These are phyloP conservation scores for Ectemnius continuus DNA, from an alignment of 2,888 invertebrate genomes.

Conservation along the genomic window DNA sequence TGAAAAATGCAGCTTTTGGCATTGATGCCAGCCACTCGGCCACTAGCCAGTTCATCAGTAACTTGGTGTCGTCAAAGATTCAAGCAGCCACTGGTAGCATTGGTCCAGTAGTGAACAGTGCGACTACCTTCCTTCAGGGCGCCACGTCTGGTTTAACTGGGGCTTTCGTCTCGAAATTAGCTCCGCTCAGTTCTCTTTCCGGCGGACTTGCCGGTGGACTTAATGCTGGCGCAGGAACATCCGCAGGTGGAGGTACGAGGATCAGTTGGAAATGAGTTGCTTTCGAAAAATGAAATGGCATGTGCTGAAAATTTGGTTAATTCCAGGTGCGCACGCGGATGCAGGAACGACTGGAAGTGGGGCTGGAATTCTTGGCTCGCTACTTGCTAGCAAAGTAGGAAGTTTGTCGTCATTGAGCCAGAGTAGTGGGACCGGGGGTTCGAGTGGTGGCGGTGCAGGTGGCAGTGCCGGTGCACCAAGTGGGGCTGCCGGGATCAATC, in stretches of 20 bases:
- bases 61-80: slow-evolving; percentile 84
- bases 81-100: slow-evolving; percentile 82
- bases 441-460: background rate
- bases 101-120: slow-evolving; percentile 81
- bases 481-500: slow-evolving; percentile 61
- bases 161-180: slow-evolving; percentile 70
- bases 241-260: slow-evolving; percentile 11
- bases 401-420: slow-evolving; percentile 54
- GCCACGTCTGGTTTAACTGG: slow-evolving; percentile 67
- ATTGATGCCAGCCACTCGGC: slow-evolving; percentile 84
- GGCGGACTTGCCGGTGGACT: slow-evolving; percentile 77
- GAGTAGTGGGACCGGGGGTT: slow-evolving; percentile 43
- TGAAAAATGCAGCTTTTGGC: slow-evolving; percentile 86
- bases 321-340: background rate
- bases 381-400: slow-evolving; percentile 46
- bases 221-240: slow-evolving; percentile 32
- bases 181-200: slow-evolving; percentile 78
- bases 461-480: slow-evolving; percentile 17
- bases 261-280: no score
- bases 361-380: slow-evolving; percentile 35
- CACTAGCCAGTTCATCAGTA: slow-evolving; percentile 81
- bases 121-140: slow-evolving; percentile 80
- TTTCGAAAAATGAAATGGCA: no score
- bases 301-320: no score
- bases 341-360: slow-evolving; percentile 29